Conservation (phyloP, 2,888 invertebrate species). For the Drosophila emarginata region DNA sequence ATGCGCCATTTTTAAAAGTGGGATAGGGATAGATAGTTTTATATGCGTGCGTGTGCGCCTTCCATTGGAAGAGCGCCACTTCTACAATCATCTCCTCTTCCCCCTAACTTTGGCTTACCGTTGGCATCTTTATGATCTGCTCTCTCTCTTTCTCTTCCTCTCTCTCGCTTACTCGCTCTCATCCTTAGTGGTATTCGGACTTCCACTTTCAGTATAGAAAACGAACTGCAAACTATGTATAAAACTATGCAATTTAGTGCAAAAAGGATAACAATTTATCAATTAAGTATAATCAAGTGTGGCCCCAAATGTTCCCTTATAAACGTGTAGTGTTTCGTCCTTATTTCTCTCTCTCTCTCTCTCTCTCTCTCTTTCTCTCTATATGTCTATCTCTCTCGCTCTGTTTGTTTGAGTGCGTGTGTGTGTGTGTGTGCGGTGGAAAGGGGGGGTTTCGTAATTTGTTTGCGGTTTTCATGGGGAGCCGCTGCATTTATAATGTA, state of each 20-base stretch:
- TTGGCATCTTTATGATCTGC: not conserved
- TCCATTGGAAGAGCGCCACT: conserved; percentile 64
- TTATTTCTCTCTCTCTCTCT: not conserved
- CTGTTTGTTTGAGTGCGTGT: not conserved
- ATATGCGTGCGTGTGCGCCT: conserved; percentile 72
- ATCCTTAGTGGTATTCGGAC: conserved; percentile 5
- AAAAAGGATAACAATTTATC: conserved; percentile 42
- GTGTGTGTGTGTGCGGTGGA: not conserved
- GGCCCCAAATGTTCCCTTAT: conserved; percentile 14
- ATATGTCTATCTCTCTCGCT: not conserved
- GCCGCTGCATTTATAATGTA: conserved; percentile 44
- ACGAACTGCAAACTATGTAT: conserved; percentile 44
- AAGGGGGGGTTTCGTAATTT: conserved; percentile 11
- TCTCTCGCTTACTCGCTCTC: not conserved
- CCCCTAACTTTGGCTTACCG: not conserved
- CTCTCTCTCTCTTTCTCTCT: not conserved
- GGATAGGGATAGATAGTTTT: conserved; percentile 77
- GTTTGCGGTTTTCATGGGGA: conserved; percentile 41
- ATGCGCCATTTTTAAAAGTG: conserved; percentile 77
- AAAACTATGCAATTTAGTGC: conserved; percentile 40
- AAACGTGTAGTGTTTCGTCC: conserved; percentile 6
- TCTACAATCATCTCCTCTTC: not conserved
- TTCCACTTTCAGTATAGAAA: conserved; percentile 56
- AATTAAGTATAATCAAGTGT: conserved; percentile 49
- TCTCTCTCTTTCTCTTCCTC: not conserved